phyloP scores from a whole-genome alignment of 2,888 invertebrate genomes.

The Germaria angustata region DNA sequence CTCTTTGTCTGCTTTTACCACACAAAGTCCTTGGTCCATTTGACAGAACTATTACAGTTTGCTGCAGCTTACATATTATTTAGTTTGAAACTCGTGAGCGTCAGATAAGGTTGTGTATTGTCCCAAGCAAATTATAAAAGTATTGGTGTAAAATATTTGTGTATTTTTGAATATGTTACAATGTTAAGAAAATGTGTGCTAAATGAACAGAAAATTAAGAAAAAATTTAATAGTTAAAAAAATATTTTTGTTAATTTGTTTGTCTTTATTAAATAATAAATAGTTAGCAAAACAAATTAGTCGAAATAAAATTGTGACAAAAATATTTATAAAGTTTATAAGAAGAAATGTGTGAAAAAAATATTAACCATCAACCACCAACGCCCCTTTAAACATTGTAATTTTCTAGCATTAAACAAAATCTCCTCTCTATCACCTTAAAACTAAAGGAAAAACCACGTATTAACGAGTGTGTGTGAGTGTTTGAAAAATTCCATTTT shows the following conservation, averaged over 20 bases:
- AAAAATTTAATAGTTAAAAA: not conserved
- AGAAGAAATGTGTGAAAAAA: conserved; percentile 26
- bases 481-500: conserved; percentile 18
- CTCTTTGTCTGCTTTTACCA: conserved; percentile 59
- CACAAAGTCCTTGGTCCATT: conserved; percentile 67
- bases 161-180: conserved; percentile 13
- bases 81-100: conserved; percentile 66
- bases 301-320: not conserved
- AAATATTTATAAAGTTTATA: not conserved
- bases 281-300: not conserved
- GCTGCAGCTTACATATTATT: conserved; percentile 65
- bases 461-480: conserved; percentile 14
- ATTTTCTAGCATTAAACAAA: conserved; percentile 61
- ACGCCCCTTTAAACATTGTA: conserved; percentile 63
- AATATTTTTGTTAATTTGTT: not conserved
- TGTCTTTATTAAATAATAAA: not conserved
- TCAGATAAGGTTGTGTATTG: conserved; percentile 62
- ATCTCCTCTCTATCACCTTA: conserved; percentile 19
- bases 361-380: conserved; percentile 63
- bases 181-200: conserved; percentile 24
- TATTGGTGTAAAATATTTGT: conserved; percentile 52
- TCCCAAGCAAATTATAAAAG: conserved; percentile 15
- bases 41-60: conserved; percentile 53
- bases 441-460: conserved; percentile 49
- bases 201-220: not conserved